Evolutionary conservation across 2,797 vertebrate genomes (phyloP).

Genomic region (Enteromius afrohamiltoni): DNA sequence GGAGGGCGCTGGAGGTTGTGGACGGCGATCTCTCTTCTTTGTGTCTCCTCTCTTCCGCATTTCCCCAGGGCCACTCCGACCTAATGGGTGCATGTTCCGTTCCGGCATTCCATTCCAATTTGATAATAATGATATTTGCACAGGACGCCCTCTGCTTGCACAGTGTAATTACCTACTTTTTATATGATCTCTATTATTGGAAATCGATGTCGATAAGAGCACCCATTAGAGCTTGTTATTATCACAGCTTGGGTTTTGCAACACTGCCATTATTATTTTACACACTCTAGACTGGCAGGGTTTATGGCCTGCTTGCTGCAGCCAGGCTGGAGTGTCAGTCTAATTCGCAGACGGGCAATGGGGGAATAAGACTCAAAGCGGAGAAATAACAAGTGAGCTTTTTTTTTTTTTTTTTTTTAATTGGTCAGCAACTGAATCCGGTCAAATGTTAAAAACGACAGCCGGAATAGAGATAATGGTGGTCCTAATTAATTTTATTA

Average conservation of each 20-base stretch:
- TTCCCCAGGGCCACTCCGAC: conserved; percentile 58
- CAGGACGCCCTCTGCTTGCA: conserved; percentile 67
- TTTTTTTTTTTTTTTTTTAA: conserved; percentile 21
- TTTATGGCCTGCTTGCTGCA: conserved; percentile 57
- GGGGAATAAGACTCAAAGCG: conserved; percentile 33
- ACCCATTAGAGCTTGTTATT: conserved; percentile 69
- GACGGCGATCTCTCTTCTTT: conserved; percentile 50
- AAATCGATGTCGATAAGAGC: conserved; percentile 69
- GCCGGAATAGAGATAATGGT: conserved; percentile 31
- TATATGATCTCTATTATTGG: conserved; percentile 71
- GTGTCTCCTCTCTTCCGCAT: conserved; percentile 49
- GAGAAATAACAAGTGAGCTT: conserved; percentile 32
- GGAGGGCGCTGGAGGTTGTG: conserved; percentile 45
- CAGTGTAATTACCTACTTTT: conserved; percentile 70
- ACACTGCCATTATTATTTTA: conserved; percentile 67
- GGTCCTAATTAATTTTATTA: not conserved
- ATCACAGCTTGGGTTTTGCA: conserved; percentile 68
- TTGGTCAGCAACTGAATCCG: not conserved
- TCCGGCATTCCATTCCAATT: conserved; percentile 65
- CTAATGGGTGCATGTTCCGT: conserved; percentile 62
- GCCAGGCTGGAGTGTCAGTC: conserved; percentile 46
- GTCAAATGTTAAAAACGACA: conserved; percentile 27
- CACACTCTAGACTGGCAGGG: conserved; percentile 58
- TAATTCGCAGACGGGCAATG: conserved; percentile 42
- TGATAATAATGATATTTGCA: conserved; percentile 71